A percentile compares a stretch with the other conserved stretches of the same genome.
phyloP scores from a whole-genome alignment of 2,888 invertebrate genomes.

The Dryococelus australis region DNA sequence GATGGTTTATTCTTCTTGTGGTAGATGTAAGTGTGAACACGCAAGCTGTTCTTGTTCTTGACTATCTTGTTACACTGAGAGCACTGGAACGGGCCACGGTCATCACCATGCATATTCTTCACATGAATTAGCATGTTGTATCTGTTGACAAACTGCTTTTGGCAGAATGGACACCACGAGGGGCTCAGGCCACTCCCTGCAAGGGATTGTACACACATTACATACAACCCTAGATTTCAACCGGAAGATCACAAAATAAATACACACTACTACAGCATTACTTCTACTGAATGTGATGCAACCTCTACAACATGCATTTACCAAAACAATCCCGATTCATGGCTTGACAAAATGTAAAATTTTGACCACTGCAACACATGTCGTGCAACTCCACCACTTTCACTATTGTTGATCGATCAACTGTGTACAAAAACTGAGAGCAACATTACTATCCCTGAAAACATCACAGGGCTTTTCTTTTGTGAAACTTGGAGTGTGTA shows the following conservation, averaged over 20 bases:
- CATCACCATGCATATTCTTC: conserved; percentile 45
- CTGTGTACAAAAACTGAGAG: no score
- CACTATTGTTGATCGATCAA: no score
- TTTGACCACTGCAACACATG: no score
- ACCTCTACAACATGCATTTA: no score
- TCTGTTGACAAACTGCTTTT: conserved; percentile 66
- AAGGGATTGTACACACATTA: not conserved
- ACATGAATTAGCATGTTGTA: conserved; percentile 67
- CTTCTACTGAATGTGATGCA: not conserved
- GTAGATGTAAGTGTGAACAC: conserved; percentile 70
- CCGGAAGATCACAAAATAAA: not conserved
- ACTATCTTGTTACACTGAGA: conserved; percentile 40
- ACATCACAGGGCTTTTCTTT: no score
- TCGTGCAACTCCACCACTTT: no score
- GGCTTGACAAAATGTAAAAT: no score
- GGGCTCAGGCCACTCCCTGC: not conserved
- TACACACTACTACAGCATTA: not conserved
- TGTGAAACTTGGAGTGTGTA: no score
- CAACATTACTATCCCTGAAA: no score
- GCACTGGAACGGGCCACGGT: conserved; percentile 44
- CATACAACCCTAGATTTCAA: not conserved
- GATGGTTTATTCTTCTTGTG: conserved; percentile 34
- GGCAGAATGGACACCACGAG: conserved; percentile 31
- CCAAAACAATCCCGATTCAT: no score
- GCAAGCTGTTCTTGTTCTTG: conserved; percentile 54